phyloP scores from a whole-genome alignment of 1,140 invertebrate species.

The Elymnias hypermnestra region DNA sequence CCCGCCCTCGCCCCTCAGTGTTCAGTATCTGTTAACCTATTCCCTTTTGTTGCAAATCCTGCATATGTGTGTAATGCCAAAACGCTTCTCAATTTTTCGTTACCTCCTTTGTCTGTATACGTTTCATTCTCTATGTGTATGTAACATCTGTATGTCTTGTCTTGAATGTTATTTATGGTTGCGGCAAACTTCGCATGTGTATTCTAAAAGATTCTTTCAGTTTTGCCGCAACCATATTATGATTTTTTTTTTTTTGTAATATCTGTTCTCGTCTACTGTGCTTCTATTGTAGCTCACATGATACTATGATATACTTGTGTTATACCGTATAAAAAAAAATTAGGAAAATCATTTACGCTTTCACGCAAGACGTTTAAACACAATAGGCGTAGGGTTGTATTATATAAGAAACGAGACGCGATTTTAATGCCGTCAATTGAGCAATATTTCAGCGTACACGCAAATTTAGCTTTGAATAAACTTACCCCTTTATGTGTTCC shows the following conservation, averaged over 20 bases:
- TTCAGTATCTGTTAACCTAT: conserved; percentile 76
- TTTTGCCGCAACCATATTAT: conserved; percentile 59
- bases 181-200: conserved; percentile 44
- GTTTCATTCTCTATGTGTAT: conserved; percentile 78
- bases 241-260: conserved; percentile 68
- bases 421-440: conserved; percentile 57
- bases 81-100: conserved; percentile 70
- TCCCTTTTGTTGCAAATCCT: conserved; percentile 71
- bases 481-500: conserved; percentile 76
- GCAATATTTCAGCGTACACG: conserved; percentile 70
- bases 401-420: conserved; percentile 60
- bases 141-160: conserved; percentile 78
- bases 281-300: conserved; percentile 73
- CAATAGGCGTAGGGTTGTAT: conserved; percentile 58
- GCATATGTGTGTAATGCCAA: conserved; percentile 72
- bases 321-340: conserved; percentile 57
- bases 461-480: conserved; percentile 73
- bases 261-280: conserved; percentile 76
- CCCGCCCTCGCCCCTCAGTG: conserved; percentile 76
- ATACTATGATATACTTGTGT: conserved; percentile 57
- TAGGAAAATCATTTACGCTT: conserved; percentile 76
- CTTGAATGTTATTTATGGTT: conserved; percentile 74
- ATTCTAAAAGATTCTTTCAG: conserved; percentile 31
- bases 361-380: conserved; percentile 72
- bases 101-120: conserved; percentile 74